phyloP scores from a whole-genome alignment of 92 coral and sea anemone genomes.

The Muricea muricata region DNA sequence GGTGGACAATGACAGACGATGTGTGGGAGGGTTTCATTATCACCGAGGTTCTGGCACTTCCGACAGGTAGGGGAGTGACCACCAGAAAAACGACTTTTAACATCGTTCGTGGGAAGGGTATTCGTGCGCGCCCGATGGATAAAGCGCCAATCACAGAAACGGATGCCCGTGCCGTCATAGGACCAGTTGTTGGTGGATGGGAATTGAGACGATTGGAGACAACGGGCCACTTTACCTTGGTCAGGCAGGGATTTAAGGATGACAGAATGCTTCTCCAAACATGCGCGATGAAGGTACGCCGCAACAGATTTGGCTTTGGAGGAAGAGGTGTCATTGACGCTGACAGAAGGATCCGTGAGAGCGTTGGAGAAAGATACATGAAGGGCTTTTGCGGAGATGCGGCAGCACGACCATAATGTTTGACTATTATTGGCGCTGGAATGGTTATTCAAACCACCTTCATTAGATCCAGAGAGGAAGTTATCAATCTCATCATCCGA shows the following conservation, averaged over 20 bases:
- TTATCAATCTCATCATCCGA: neutral
- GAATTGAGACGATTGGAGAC: no score
- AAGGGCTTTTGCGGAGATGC: neutral
- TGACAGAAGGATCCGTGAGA: no score
- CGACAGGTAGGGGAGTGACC: neutral
- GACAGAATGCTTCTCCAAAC: neutral
- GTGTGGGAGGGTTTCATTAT: slow-evolving; percentile 11
- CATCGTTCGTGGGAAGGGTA: neutral
- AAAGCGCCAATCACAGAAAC: slow-evolving; percentile 22
- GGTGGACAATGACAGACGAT: slow-evolving; percentile 15
- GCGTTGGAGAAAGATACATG: neutral
- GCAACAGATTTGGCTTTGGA: neutral
- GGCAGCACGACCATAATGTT: neutral
- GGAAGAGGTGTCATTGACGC: neutral
- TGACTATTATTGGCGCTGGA: neutral
- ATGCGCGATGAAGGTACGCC: neutral
- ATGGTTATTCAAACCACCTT: neutral
- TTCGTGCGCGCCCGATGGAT: slow-evolving; percentile 21
- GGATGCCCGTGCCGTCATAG: neutral
- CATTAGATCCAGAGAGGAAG: neutral
- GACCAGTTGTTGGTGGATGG: neutral
- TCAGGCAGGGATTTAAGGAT: neutral
- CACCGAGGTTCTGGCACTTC: neutral
- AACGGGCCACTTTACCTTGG: slow-evolving; percentile 7
- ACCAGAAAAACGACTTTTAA: neutral